Evolutionary conservation across 2,113 vertebrate species (phyloP).

Genomic region (Pandion haliaetus): DNA sequence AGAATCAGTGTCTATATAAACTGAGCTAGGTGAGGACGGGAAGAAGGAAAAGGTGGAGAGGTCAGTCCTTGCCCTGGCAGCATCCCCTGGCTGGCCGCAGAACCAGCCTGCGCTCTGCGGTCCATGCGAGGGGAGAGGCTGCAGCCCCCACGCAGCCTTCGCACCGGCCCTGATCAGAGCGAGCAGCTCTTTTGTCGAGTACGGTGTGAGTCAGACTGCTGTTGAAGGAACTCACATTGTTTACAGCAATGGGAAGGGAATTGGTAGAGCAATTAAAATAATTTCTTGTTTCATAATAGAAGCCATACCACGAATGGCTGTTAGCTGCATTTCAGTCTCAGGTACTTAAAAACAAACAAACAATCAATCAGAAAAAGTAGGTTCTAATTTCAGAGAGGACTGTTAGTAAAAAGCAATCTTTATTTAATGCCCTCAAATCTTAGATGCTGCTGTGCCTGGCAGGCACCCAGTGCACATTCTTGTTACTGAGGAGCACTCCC

Average conservation of each 20-base stretch:
- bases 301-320: not conserved
- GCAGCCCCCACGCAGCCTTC: not conserved
- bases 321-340: conserved; percentile 23
- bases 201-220: not conserved
- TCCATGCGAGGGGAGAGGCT: not conserved
- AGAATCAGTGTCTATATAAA: not conserved
- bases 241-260: conserved; percentile 35
- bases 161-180: not conserved
- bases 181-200: not conserved
- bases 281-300: conserved; percentile 56
- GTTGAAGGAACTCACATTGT: not conserved
- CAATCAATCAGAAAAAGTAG: not conserved
- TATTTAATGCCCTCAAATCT: not conserved
- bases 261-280: conserved; percentile 56
- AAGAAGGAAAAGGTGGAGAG: not conserved
- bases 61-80: not conserved
- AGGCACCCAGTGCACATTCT: not conserved
- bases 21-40: not conserved
- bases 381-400: not conserved
- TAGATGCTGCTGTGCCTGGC: not conserved
- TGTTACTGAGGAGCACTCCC: not conserved
- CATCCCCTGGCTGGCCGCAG: not conserved
- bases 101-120: not conserved
- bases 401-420: not conserved
- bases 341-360: conserved; percentile 41